Evolutionary conservation across 2,797 vertebrate species (phyloP), one percentile per base, ranked within the genome.

Genomic region (Silurus lanzhouensis): DNA sequence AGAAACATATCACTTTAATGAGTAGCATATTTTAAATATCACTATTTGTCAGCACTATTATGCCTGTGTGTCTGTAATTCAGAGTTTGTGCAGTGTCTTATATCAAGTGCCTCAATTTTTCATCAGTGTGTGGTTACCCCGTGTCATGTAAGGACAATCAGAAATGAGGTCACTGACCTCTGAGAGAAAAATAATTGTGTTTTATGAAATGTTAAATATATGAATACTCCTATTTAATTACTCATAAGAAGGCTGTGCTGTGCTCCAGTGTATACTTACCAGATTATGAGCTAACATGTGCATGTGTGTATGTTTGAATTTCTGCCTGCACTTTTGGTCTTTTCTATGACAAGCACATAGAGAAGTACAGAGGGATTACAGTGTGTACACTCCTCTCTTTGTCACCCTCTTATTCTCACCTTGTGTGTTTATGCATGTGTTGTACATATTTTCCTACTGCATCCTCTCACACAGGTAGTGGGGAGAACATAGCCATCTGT

Each of bases 81-180:
- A 74, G 66, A 70, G 22, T 87, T 87, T 71, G 68, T 76, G 22
- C 76, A 85, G 83, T 52, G 48, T 84, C 79, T 88, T 60, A 76
- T 87, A 89, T 81, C 76, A 90, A 90, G 89, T 90, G 89, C 89
- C 89, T 90, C 84, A 72, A 77, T 84, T 60, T 83, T 67, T 77
- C 58, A 25, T 66, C 63, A 52, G 75, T 27, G 58, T 86, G 83
- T 82, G 52, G 72, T 86, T 79, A 48, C 38, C 72, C 75, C 7
- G 48, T 20, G 52, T 68, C 78, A 84, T 52, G 31, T 81, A 75
- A 83, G 86, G 88, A 89, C 89, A 90, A 85, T 90, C 88, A 82
- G 85, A 84, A 63, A 86, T 82, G 60, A 87, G 80, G 81, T 86
- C 52, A 61, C 81, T 76, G 82, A 63, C 44, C 55, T 82, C 44